Evolutionary conservation across 2,797 vertebrate species (phyloP), one percentile per base, ranked within the genome.

Genomic region (Champsocephalus esox): DNA sequence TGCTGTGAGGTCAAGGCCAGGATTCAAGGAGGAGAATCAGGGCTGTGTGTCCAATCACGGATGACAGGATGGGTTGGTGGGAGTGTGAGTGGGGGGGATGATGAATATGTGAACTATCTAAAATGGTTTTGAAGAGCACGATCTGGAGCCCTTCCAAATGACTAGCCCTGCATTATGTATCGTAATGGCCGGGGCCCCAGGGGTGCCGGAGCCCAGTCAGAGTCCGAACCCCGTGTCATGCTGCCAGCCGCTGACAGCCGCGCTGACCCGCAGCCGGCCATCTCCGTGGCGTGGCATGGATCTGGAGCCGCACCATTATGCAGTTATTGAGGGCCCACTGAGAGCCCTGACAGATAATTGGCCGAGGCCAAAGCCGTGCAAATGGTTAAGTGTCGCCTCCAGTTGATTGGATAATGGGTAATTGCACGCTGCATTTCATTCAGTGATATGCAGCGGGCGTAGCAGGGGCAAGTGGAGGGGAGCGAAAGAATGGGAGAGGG

Each of bases 131-230:
- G 87, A 93, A 93, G 91, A 93, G 91, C 90, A 89, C 82, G 89
- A 91, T 94, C 92, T 94, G 91, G 91, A 92, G 90, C 77, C 88
- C 79, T 94, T 95, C 93, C 94, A 93, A 94, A 92, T 89, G 91
- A 94, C 92, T 90, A 90, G 92, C 83, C 84, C 74, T 87, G 80
- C 75, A 86, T 92, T 90, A 92, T 89, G 81, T 90, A 90, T 92
- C 89, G 73, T 93, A 90, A 91, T 93, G 86, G 84, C 78, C 28
- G 58, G 82, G 58, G 71, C 87, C 91, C 34, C 80, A 61, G 13
- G 81, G 83, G 82, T 82, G 81, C 74, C 61, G 88, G 79, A 84
- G 81, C 75, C 74, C 77, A 51, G 83, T 89, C 87, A 83, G 58
- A 66, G 78, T 79, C 84, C 87, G 80, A 74, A 87, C 43, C 64